A percentile compares a stretch with the other conserved stretches of the same genome.
Evolutionary conservation across 2,888 invertebrate species (phyloP).

Genomic region (Drosophila pegasa): DNA sequence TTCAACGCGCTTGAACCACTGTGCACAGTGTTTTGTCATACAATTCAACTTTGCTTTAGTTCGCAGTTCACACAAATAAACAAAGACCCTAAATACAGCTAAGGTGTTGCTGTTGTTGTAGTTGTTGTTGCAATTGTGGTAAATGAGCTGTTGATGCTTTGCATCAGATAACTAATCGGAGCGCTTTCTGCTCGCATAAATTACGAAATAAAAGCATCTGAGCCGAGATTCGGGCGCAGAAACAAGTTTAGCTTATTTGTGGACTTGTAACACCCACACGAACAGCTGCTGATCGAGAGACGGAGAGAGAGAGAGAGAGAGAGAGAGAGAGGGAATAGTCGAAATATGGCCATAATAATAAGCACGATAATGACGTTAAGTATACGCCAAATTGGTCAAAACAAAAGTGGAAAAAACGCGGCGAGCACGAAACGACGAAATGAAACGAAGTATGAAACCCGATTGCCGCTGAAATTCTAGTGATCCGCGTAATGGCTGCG

Average conservation of each 20-base stretch:
- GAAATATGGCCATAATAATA: constrained; percentile 49
- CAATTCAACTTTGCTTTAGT: constrained; percentile 33
- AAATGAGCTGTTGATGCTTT: constrained; percentile 73
- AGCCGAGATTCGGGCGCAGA: constrained; percentile 25
- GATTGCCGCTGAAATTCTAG: constrained; percentile 67
- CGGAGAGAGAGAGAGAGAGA: neutral
- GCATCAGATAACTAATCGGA: constrained; percentile 66
- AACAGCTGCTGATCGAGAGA: constrained; percentile 30
- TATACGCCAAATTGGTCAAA: constrained; percentile 78
- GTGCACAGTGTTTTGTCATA: constrained; percentile 21
- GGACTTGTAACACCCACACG: constrained; percentile 42
- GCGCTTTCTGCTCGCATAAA: constrained; percentile 67
- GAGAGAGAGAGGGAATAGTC: neutral
- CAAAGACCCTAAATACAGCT: constrained; percentile 21
- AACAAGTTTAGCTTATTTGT: neutral
- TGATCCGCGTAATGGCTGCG: constrained; percentile 74
- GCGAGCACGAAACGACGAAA: neutral
- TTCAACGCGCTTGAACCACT: constrained; percentile 25
- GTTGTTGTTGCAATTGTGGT: constrained; percentile 31
- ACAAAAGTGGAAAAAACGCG: constrained; percentile 48
- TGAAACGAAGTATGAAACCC: constrained; percentile 11
- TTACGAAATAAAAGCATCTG: constrained; percentile 41
- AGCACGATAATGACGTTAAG: constrained; percentile 69
- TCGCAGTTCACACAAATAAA: constrained; percentile 59
- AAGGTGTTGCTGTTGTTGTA: constrained; percentile 45